A percentile compares a stretch with the other conserved stretches of the same genome.
These are phyloP conservation scores for Dascyllus trimaculatus DNA, from an alignment of 2,113 vertebrate species.

Conservation along the genomic window DNA sequence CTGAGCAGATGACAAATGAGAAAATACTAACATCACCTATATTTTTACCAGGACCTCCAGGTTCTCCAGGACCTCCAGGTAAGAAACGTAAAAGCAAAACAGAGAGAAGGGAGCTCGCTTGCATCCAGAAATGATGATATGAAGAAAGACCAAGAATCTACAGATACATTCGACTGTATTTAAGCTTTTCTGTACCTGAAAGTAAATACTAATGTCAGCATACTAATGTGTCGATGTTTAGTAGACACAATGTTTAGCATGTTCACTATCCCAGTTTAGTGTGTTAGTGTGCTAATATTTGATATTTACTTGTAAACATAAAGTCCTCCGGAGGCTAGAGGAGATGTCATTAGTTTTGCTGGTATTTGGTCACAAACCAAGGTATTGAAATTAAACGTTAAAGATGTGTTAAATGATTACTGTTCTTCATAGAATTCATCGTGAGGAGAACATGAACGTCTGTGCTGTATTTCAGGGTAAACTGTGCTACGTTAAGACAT, in stretches of 20 bases:
- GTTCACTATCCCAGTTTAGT: not conserved
- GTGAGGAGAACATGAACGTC: not conserved
- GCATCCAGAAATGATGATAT: not conserved
- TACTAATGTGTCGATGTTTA: too few relatives aligned
- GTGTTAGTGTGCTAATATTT: not conserved
- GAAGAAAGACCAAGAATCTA: not conserved
- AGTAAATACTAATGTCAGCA: not conserved
- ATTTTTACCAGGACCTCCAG: constrained; percentile 90
- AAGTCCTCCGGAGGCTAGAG: too few relatives aligned
- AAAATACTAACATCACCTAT: constrained; percentile 89
- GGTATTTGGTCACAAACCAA: not conserved
- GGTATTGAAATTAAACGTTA: too few relatives aligned
- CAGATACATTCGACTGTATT: not conserved
- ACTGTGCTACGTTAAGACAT: not conserved
- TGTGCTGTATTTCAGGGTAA: not conserved
- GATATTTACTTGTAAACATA: not conserved
- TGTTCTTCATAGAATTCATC: too few relatives aligned
- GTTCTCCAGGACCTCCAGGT: constrained; percentile 93
- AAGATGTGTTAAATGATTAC: too few relatives aligned
- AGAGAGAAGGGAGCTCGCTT: not conserved
- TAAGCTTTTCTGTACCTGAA: not conserved
- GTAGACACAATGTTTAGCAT: too few relatives aligned
- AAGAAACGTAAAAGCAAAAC: constrained; percentile 56
- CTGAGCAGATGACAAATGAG: constrained; percentile 90
- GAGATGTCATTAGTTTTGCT: too few relatives aligned